These are phyloP conservation scores for Pterostichus niger DNA, from an alignment of 2,888 invertebrate species.

Conservation along the genomic window DNA sequence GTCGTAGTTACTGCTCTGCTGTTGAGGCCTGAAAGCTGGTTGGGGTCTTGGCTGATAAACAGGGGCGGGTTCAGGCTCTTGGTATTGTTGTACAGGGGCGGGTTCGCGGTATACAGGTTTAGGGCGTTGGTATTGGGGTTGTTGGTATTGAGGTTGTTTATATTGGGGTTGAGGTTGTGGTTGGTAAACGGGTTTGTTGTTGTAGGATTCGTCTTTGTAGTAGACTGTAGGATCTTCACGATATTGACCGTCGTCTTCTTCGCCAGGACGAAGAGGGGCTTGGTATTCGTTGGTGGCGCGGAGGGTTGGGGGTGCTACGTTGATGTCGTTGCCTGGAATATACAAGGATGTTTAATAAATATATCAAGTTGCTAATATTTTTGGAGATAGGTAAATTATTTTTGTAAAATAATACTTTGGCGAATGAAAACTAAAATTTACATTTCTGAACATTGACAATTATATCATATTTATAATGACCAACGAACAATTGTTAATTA, in stretches of 20 bases:
- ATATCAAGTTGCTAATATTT: too few species aligned
- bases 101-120: conserved; percentile 69
- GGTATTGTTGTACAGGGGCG: conserved; percentile 67
- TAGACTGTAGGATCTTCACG: conserved; percentile 90
- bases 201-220: conserved; percentile 85
- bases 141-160: conserved; percentile 72
- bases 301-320: conserved; percentile 90
- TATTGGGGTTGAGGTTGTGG: conserved; percentile 74
- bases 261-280: conserved; percentile 79
- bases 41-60: conserved; percentile 73
- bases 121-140: conserved; percentile 70
- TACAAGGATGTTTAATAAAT: not conserved
- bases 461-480: too few species aligned
- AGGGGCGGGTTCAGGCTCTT: conserved; percentile 70
- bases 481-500: too few species aligned
- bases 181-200: conserved; percentile 74
- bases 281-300: conserved; percentile 77
- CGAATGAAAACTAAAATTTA: too few species aligned
- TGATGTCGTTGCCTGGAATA: conserved; percentile 80
- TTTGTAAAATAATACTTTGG: too few species aligned
- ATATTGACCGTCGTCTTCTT: conserved; percentile 92
- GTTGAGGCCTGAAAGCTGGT: conserved; percentile 73
- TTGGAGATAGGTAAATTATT: too few species aligned
- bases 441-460: too few species aligned
- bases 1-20: conserved; percentile 75